phyloP scores from a whole-genome alignment of 2,888 invertebrate species.

The Eugnorisma glareosa region DNA sequence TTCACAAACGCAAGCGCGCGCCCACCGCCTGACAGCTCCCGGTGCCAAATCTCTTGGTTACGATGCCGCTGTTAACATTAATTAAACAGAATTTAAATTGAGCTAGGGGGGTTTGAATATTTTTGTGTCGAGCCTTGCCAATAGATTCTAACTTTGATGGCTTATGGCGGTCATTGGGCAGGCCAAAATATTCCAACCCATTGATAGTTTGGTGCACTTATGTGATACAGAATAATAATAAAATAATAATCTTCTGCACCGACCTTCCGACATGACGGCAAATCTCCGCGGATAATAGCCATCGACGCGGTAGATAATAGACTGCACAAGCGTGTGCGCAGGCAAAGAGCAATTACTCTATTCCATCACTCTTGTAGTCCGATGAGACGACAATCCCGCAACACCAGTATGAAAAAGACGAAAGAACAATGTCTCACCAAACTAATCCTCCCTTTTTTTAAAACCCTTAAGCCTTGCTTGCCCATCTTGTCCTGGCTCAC shows the following conservation, averaged over 20 bases:
- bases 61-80: conserved; percentile 58
- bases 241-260: neutral
- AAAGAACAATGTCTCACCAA: conserved; percentile 39
- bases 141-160: neutral
- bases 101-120: neutral
- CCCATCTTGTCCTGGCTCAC: conserved; percentile 92
- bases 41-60: conserved; percentile 90
- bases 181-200: neutral
- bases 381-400: neutral
- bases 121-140: neutral
- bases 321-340: too few species aligned
- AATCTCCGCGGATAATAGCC: neutral
- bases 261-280: neutral
- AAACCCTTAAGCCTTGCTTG: conserved; percentile 89
- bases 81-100: neutral
- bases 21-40: conserved; percentile 85
- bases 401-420: neutral
- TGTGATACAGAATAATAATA: neutral
- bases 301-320: neutral
- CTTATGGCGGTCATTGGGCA: neutral
- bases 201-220: neutral
- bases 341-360: neutral
- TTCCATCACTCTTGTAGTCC: neutral
- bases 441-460: conserved; percentile 65
- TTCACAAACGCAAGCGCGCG: conserved; percentile 91